A percentile compares a stretch with the other conserved stretches of the same genome.
Evolutionary conservation across 2,888 invertebrate genomes (phyloP).

Genomic region (Nipponacmea schrenckii): DNA sequence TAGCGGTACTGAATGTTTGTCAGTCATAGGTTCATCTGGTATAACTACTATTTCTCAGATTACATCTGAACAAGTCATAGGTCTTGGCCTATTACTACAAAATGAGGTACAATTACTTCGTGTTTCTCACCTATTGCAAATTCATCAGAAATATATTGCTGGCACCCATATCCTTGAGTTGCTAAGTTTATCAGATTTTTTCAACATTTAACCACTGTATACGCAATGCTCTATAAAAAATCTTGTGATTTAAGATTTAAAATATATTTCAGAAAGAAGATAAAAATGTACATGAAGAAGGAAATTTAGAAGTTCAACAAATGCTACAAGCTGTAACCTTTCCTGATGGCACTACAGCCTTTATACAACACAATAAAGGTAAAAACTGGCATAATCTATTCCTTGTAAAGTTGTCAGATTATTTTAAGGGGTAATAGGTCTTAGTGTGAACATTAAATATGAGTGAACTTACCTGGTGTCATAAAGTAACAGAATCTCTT

Average conservation of each 20-base stretch:
- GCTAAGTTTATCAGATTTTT: too few relatives aligned
- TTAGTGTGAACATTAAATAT: too few relatives aligned
- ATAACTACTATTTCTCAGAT: constrained; percentile 5
- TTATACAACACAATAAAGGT: constrained; percentile 57
- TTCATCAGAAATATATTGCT: too few relatives aligned
- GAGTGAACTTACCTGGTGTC: too few relatives aligned
- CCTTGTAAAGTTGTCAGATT: too few relatives aligned
- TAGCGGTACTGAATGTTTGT: background rate
- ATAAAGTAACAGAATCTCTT: too few relatives aligned
- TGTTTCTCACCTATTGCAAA: background rate
- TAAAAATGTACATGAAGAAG: background rate
- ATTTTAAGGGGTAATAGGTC: too few relatives aligned
- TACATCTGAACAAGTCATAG: constrained; percentile 38
- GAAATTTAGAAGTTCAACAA: constrained; percentile 33
- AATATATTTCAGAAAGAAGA: background rate
- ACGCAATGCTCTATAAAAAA: background rate
- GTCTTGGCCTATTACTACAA: constrained; percentile 37
- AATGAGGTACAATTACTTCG: constrained; percentile 33
- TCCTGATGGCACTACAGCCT: constrained; percentile 61
- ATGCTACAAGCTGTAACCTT: constrained; percentile 57
- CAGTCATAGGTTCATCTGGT: background rate
- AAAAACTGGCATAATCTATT: too few relatives aligned
- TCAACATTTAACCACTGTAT: too few relatives aligned
- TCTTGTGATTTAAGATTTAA: background rate
- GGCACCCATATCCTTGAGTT: too few relatives aligned